Percentiles rank a stretch among this genome's conserved stretches.
Evolutionary conservation across 37 sponge, comb jelly and placozoan genomes (phyloP).

Genomic region (Lycopodina hypogea): DNA sequence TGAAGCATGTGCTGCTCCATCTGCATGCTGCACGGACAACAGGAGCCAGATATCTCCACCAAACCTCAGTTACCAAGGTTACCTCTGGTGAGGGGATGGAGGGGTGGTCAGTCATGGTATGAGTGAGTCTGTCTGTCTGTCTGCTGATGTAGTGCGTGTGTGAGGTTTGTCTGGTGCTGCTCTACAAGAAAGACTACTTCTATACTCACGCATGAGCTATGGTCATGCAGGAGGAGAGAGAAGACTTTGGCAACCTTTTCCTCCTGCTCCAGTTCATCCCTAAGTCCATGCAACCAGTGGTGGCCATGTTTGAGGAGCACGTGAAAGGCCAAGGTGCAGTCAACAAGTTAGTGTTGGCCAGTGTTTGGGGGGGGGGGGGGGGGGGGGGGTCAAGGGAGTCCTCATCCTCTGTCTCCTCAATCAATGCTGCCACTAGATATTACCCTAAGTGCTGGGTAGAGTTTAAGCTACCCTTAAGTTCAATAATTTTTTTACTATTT

Average conservation of each 20-base stretch:
- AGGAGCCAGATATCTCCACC: conserved; percentile 46
- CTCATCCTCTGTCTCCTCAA: too few relatives aligned
- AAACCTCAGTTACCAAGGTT: conserved; percentile 60
- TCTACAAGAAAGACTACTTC: conserved; percentile 40
- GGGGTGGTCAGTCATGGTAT: too few relatives aligned
- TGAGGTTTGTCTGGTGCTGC: conserved; percentile 46
- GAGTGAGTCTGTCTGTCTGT: too few relatives aligned
- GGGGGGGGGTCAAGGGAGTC: too few relatives aligned
- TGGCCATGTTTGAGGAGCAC: conserved; percentile 40
- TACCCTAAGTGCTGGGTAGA: too few relatives aligned
- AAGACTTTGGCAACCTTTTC: conserved; percentile 60
- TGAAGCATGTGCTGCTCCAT: conserved; percentile 15
- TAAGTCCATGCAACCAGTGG: conserved; percentile 42
- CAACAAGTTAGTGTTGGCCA: too few relatives aligned
- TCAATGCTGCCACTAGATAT: too few relatives aligned
- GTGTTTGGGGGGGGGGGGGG: too few relatives aligned
- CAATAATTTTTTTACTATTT: too few relatives aligned
- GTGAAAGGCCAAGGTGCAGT: conserved; percentile 40
- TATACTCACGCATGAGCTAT: conserved; percentile 28
- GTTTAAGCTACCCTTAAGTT: too few relatives aligned
- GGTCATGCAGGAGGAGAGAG: conserved; percentile 30
- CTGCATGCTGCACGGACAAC: conserved; percentile 29
- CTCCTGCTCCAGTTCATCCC: conserved; percentile 49
- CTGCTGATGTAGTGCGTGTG: too few relatives aligned
- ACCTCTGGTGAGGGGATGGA: too few relatives aligned